Evolutionary conservation across 2,888 invertebrate species (phyloP), one percentile per base, ranked within the genome.

Genomic region (Tricholauxania praeusta): DNA sequence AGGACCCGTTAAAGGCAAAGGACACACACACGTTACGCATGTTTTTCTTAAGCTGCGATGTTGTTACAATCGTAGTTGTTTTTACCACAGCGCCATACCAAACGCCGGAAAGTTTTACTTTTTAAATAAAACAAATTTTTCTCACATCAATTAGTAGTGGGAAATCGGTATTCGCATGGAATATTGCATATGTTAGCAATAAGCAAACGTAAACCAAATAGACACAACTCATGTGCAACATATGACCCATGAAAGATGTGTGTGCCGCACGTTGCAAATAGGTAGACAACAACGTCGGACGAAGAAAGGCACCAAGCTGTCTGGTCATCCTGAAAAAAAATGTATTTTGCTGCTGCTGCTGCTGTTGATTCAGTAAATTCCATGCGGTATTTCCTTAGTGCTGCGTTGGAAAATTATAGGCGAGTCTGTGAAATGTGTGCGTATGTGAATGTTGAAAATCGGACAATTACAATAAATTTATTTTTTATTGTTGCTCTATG

Each of bases 81-180:
- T 49, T 51, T 47, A 6, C 53, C 51, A 12, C 47, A 53, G 62
- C 62, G 53, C 52, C 68, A 63, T 63, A 47, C 52, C 52, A 53
- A 53, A 28, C 22, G 39, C 39, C 39, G 68, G 15, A 49, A 60
- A 60, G 12, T 32, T 39, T 12, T 48, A 32, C 5, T 63, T 63
- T 49, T n/a, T 5, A 22, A 15, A 22, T 22, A 14, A 22, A 39
- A 19, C 3, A 49, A 60, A 52, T 15, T 51, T 62, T 70, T 70
- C 70, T 70, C 70, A 70, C 70, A 70, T 62, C 70, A 70, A 70
- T 70, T 70, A 70, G 52, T 47, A 14, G 52, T 63, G n/a, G 48
- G 22, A 32, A 62, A 49, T 12, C 14, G 39, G 39, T 10, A 39
- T 39, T 39, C 39, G 10, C 10, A 7, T 7, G 47, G 47, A 53